A percentile compares a stretch with the other conserved stretches of the same genome.
These are phyloP conservation scores for Corythornis madagascariensis DNA, from an alignment of 2,113 vertebrate genomes.

Conservation along the genomic window DNA sequence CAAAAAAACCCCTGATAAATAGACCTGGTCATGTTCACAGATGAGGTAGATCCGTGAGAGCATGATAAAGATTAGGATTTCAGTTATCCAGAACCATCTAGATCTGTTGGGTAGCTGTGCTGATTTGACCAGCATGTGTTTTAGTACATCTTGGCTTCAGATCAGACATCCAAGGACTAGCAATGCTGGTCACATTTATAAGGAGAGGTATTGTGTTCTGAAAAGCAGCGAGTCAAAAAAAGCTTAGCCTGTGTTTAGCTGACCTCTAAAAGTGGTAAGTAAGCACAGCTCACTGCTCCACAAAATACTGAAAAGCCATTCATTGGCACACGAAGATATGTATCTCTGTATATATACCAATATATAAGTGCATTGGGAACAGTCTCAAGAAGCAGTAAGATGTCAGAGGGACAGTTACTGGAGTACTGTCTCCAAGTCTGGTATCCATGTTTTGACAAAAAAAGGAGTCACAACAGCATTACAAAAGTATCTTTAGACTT, in stretches of 20 bases:
- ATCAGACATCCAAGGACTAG: not conserved
- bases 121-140: not conserved
- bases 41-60: not conserved
- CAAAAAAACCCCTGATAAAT: not conserved
- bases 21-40: not conserved
- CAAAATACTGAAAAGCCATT: not conserved
- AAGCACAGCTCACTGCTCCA: not conserved
- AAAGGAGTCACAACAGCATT: not conserved
- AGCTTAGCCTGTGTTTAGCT: not conserved
- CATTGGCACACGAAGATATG: not conserved
- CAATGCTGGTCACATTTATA: accelerated
- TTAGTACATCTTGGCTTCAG: not conserved
- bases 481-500: not conserved
- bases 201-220: not conserved
- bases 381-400: not conserved
- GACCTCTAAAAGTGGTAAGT: not conserved
- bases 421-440: not conserved
- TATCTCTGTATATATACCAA: not conserved
- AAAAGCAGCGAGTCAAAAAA: not conserved
- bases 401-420: not conserved
- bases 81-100: not conserved
- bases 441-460: not conserved
- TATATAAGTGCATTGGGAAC: accelerated
- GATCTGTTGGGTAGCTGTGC: not conserved
- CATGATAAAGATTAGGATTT: not conserved